A percentile compares a stretch with the other conserved stretches of the same genome.
Conservation (phyloP, 1,140 invertebrate genomes). For the Dinothrombium tinctorium region DNA sequence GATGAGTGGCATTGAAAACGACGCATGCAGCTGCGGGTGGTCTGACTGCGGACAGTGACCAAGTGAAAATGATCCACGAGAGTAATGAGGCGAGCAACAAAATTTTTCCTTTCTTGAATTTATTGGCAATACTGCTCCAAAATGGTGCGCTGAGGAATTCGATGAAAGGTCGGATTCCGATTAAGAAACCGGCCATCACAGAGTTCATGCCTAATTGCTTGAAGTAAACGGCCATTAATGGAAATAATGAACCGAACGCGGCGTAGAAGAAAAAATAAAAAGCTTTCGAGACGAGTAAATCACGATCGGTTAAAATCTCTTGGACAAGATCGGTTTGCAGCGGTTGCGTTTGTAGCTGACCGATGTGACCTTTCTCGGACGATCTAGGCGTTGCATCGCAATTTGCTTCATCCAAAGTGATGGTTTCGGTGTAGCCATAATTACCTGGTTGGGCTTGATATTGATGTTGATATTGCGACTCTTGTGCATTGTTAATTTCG, state of each 20-base stretch:
- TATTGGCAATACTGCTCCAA: constrained; percentile 84
- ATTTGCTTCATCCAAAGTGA: background rate
- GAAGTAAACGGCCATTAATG: constrained; percentile 93
- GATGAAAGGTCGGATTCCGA: constrained; percentile 79
- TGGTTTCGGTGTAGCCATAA: constrained; percentile 2
- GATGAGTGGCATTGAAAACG: constrained; percentile 40
- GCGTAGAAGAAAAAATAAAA: constrained; percentile 99
- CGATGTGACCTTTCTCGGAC: too few species aligned
- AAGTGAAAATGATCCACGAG: constrained; percentile 87
- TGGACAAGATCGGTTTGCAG: constrained; percentile 2
- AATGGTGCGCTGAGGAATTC: constrained; percentile 94
- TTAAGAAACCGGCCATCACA: constrained; percentile 60
- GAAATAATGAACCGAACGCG: constrained; percentile 91
- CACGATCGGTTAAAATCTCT: constrained; percentile 1
- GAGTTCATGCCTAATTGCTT: constrained; percentile 95
- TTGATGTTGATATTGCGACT: too few species aligned
- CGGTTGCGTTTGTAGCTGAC: background rate
- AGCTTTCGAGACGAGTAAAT: background rate
- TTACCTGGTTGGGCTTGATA: background rate
- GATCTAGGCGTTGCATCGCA: background rate
- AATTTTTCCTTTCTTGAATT: constrained; percentile 61
- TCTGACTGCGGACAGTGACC: constrained; percentile 79
- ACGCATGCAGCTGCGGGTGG: constrained; percentile 69
- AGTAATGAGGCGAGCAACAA: constrained; percentile 69
- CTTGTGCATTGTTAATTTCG: too few species aligned